A percentile compares a stretch with the other conserved stretches of the same genome.
Evolutionary conservation across 1,140 invertebrate species (phyloP).

Genomic region (Psix sp.): DNA sequence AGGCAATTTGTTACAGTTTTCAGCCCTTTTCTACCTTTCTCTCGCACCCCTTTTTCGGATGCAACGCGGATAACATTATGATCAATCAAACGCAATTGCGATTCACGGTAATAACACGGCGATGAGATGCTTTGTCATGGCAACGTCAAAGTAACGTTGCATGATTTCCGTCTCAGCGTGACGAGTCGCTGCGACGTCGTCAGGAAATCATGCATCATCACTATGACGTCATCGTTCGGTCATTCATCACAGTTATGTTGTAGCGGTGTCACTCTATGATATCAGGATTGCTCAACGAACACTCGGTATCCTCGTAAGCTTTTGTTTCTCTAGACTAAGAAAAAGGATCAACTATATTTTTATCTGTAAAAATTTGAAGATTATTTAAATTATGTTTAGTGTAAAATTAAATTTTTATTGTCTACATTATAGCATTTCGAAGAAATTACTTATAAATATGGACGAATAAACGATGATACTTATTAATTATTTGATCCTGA

Average conservation of each 20-base stretch:
- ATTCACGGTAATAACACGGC: constrained; percentile 22
- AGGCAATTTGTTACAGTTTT: constrained; percentile 31
- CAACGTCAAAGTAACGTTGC: constrained; percentile 49
- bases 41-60: background rate
- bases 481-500: no score
- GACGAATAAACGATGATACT: no score
- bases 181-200: constrained; percentile 40
- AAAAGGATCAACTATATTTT: no score
- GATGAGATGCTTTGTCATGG: constrained; percentile 46
- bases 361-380: no score
- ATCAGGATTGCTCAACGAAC: no score
- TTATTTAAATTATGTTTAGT: no score
- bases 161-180: constrained; percentile 45
- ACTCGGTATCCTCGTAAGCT: no score
- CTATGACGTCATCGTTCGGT: constrained; percentile 38
- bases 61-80: constrained; percentile 18
- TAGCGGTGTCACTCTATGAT: constrained; percentile 23
- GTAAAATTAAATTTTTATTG: no score
- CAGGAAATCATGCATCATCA: constrained; percentile 53
- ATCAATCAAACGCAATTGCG: constrained; percentile 40
- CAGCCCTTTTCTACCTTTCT: background rate
- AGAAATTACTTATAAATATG: no score
- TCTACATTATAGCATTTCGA: no score
- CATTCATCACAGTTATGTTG: constrained; percentile 41
- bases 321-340: no score